Evolutionary conservation across 2,888 invertebrate genomes (phyloP), one percentile per base, ranked within the genome.

Genomic region (Aplocera efformata): DNA sequence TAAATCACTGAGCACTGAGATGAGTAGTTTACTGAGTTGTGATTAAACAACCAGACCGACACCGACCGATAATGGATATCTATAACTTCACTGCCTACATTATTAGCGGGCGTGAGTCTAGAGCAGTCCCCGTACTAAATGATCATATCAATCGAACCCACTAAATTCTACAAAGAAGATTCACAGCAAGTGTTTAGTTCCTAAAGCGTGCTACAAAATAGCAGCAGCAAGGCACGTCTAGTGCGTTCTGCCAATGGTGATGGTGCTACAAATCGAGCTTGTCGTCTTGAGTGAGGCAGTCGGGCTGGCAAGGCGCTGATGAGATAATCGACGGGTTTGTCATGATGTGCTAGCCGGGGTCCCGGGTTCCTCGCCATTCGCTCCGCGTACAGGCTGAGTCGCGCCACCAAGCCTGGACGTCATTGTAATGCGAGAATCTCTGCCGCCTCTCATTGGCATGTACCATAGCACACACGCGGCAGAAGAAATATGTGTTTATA

Each of bases 401-500:
- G 50, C 97, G 91, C 98, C 98, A 98, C 98, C 98, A 98, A 50
- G 94, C 93, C 75, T 97, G 96, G 47, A 97, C 92, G 77, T 98
- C 96, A 32, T 90, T 86, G 82, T 96, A 96, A 74, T 91, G 90
- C 63, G 86, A 72, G 42, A 60, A 65, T 29, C 82, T 72, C 33
- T 88, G 88, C 1, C 80, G 74, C 10, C 77, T 71, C 31, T 73
- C 77, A 55, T 85, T 88, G 42, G 94, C 94, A 76, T 96, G 95
- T 51, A 96, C 79, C 92, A 95, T 91, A 3, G 95, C 93, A 76
- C 97, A 97, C 42, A 97, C 89, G 25, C 97, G 92, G 73, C 97
- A 98, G 92, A 96, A 96, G 84, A 96, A 97, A 76, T 93, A 96
- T 10, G 98, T 98, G 81, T 99, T 98, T 63, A 98, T 95, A 72